Conservation (phyloP, 2,888 invertebrate species). For the Unio delphinus region DNA sequence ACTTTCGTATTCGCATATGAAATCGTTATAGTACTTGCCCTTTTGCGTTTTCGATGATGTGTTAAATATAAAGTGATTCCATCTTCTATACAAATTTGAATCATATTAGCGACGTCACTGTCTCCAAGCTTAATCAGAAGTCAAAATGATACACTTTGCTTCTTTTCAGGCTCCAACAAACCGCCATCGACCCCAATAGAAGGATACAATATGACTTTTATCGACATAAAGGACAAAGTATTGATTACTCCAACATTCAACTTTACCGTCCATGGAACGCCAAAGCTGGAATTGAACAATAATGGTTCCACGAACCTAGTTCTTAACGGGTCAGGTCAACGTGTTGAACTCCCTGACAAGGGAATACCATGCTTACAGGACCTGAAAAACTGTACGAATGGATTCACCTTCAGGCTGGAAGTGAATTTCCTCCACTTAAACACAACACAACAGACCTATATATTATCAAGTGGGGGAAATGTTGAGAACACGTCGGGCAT, state of each 20-base stretch:
- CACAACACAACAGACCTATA: slow-evolving; percentile 37
- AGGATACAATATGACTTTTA: slow-evolving; percentile 38
- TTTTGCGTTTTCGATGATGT: no score
- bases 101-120: no score
- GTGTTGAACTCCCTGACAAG: slow-evolving; percentile 42
- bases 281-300: slow-evolving; percentile 28
- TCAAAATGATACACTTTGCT: no score
- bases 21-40: no score
- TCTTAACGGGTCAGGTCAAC: slow-evolving; percentile 38
- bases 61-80: no score
- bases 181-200: no score
- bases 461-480: slow-evolving; percentile 53
- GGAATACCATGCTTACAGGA: slow-evolving; percentile 48
- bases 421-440: slow-evolving; percentile 36
- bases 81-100: no score
- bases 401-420: slow-evolving; percentile 46
- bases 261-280: slow-evolving; percentile 44
- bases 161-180: no score
- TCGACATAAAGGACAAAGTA: slow-evolving; percentile 35
- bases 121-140: no score
- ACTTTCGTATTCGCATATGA: no score
- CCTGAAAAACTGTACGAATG: slow-evolving; percentile 38
- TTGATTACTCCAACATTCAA: slow-evolving; percentile 47
- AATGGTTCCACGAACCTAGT: slow-evolving; percentile 36
- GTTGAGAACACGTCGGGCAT: slow-evolving; percentile 33